phyloP scores from a whole-genome alignment of 2,888 invertebrate genomes.

The Mayetiola destructor region DNA sequence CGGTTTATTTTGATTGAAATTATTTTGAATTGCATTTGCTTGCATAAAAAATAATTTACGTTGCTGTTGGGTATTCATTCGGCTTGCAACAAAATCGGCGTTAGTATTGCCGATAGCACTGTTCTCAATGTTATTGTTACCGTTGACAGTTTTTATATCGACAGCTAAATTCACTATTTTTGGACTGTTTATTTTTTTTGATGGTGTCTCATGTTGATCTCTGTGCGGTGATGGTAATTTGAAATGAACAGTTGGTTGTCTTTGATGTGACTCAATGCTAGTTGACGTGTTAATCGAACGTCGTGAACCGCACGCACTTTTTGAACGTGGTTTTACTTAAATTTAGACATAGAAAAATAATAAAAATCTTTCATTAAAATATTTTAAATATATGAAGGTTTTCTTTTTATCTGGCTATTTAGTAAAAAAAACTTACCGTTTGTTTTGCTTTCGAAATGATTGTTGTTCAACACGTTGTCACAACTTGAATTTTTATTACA shows the following conservation, averaged over 20 bases:
- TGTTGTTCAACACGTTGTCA: conserved; percentile 37
- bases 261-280: not conserved
- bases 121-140: conserved; percentile 28
- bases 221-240: conserved; percentile 17
- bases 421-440: conserved; percentile 10
- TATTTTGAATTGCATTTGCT: not conserved
- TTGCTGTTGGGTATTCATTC: conserved; percentile 22
- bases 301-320: conserved; percentile 32
- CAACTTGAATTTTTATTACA: conserved; percentile 52
- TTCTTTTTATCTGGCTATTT: not conserved
- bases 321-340: conserved; percentile 33
- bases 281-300: conserved; percentile 25
- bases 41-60: conserved; percentile 28
- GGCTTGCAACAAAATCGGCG: no score
- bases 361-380: not conserved
- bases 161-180: conserved; percentile 29
- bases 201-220: conserved; percentile 21
- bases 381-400: not conserved
- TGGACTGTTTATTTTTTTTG: conserved; percentile 23
- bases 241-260: conserved; percentile 18
- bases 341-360: not conserved
- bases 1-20: conserved; percentile 14
- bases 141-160: conserved; percentile 25
- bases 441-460: conserved; percentile 21
- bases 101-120: no score